A percentile compares a stretch with the other conserved stretches of the same genome.
These are phyloP conservation scores for Hafferia zeledoni DNA, from an alignment of 2,797 vertebrate species.

Conservation along the genomic window DNA sequence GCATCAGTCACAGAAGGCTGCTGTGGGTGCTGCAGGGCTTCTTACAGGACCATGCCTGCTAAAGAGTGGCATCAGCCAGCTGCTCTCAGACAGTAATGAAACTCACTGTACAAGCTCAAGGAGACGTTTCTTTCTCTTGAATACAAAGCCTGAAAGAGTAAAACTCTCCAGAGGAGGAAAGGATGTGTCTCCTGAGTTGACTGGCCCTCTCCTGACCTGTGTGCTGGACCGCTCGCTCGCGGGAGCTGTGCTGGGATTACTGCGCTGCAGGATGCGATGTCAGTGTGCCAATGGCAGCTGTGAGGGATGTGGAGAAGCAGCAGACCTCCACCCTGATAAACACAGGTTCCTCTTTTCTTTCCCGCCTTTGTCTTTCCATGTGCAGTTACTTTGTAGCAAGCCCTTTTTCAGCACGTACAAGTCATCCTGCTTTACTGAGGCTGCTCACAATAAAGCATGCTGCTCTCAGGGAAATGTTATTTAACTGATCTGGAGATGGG, in stretches of 20 bases:
- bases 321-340: neutral
- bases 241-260: rapidly evolving
- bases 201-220: rapidly evolving
- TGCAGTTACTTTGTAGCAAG: neutral
- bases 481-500: neutral
- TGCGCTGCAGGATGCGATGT: rapidly evolving
- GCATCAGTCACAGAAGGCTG: neutral
- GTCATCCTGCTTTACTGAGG: neutral
- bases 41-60: neutral
- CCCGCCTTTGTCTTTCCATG: neutral
- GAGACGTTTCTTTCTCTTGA: neutral
- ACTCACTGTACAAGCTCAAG: neutral
- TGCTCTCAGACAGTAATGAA: neutral
- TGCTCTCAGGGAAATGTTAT: neutral
- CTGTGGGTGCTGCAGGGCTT: neutral
- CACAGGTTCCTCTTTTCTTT: neutral
- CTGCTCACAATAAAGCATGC: neutral
- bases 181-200: rapidly evolving
- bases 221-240: rapidly evolving
- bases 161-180: neutral
- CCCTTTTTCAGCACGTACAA: neutral
- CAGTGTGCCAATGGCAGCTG: neutral
- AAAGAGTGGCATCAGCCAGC: neutral
- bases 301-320: neutral
- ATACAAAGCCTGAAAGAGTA: neutral